A percentile compares a stretch with the other conserved stretches of the same genome.
These are phyloP conservation scores for Baryphthengus martii DNA, from an alignment of 2,113 vertebrate species.

Conservation along the genomic window DNA sequence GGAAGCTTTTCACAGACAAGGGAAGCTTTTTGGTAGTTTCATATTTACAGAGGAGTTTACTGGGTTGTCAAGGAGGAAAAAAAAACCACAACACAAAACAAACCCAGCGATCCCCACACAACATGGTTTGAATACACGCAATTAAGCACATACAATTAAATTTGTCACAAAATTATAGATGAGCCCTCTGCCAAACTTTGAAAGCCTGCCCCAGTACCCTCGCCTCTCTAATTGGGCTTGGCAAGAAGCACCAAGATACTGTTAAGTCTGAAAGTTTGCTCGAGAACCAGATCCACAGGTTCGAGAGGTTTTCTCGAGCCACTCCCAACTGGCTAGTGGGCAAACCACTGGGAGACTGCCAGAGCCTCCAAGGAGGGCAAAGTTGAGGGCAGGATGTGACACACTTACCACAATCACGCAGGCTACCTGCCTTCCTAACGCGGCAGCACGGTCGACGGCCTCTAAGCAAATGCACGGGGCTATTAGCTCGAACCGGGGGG, in stretches of 20 bases:
- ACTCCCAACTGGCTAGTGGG: slow-evolving; percentile 58
- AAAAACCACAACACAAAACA: neutral
- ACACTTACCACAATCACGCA: slow-evolving; percentile 41
- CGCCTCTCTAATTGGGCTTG: slow-evolving; percentile 26
- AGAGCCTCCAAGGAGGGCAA: slow-evolving; percentile 60
- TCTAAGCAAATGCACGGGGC: neutral
- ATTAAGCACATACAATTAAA: slow-evolving; percentile 41
- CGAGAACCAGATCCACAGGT: slow-evolving; percentile 65
- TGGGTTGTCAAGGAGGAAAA: slow-evolving; percentile 24
- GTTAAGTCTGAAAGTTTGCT: slow-evolving; percentile 58
- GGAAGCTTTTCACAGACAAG: neutral
- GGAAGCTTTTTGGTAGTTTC: neutral
- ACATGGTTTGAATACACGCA: neutral
- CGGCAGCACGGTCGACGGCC: neutral
- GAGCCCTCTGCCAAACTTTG: neutral
- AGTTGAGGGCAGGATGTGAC: slow-evolving; percentile 69
- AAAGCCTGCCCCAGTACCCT: slow-evolving; percentile 7
- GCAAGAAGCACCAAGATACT: slow-evolving; percentile 29
- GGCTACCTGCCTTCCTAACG: slow-evolving; percentile 9
- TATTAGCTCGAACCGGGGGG: neutral
- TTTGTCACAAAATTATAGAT: slow-evolving; percentile 47
- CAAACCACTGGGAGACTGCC: slow-evolving; percentile 48
- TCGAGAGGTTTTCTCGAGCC: slow-evolving; percentile 54
- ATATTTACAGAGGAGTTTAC: slow-evolving; percentile 38
- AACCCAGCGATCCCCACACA: neutral